Evolutionary conservation across 2,797 vertebrate species (phyloP).

Genomic region (Falco biarmicus): DNA sequence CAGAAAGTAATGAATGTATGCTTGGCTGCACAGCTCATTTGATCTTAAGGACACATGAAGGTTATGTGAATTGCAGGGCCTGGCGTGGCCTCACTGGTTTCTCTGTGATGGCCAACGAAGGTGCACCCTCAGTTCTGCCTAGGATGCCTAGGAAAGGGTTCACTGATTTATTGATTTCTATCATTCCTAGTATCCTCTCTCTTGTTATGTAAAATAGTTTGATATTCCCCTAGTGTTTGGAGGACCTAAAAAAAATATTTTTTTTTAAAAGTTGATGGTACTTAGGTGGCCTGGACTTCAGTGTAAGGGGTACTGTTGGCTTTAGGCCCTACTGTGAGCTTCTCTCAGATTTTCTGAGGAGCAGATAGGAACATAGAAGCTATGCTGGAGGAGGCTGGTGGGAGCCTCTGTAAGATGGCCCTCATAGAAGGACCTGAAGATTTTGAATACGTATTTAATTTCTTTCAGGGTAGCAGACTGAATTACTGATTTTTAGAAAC

Average conservation of each 20-base stretch:
- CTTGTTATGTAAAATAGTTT: neutral
- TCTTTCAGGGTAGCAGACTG: neutral
- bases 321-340: neutral
- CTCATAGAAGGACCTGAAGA: neutral
- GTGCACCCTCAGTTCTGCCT: neutral
- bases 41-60: neutral
- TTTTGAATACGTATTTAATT: neutral
- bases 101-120: neutral
- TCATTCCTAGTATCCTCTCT: neutral
- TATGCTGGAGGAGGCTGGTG: neutral
- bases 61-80: neutral
- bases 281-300: neutral
- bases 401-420: neutral
- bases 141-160: neutral
- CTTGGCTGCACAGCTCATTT: neutral
- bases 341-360: neutral
- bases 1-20: neutral
- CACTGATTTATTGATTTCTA: neutral
- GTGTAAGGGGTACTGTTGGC: accelerated
- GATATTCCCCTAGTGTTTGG: neutral
- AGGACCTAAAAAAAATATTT: neutral
- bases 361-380: neutral
- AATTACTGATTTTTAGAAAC: neutral
- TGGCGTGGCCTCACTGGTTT: neutral
- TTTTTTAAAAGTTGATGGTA: neutral